Base-by-base conservation (phyloP, 1,140 invertebrate genomes). In the Brachionus manjavacas region DNA sequence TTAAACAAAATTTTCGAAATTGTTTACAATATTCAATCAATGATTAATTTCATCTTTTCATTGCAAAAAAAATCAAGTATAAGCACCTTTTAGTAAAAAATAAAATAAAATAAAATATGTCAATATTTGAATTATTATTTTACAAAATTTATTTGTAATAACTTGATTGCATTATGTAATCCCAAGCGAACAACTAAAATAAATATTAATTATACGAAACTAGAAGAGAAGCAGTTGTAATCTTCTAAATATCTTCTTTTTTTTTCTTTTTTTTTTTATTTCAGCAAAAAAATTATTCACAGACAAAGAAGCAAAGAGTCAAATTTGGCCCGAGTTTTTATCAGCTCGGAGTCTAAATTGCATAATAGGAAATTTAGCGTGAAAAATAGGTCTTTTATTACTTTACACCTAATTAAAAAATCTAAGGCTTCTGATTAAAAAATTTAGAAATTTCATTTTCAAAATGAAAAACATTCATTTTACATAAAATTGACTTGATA, bases 111-210 rank as follows among this genome's bases (percentile, higher is more conserved):
- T 16, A 25, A 60, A 60, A 60, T 60, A 60, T 60, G 52, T 60
- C 52, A 60, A 60, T 60, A 60, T 60, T 60, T 60, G 52, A 60
- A 60, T 20, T 60, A 60, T 60, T 60, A 60, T 60, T 60, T 60
- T 60, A 60, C 52, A 60, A 60, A 60, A 60, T 60, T 60, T 60
- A 60, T 60, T 60, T 60, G 52, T 60, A 60, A 60, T 60, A 60
- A 60, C 52, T 60, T 60, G 52, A 60, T 60, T 60, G 20, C n/a
- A 60, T 60, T 60, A 60, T 60, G 52, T 60, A 60, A 60, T 60
- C 52, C 52, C 52, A 60, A 60, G 52, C 52, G 52, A 60, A 60
- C 52, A 60, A 60, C 52, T 60, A 60, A 60, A 60, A 60, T 60
- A 60, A 60, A 60, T 60, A 60, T 60, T 60, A 60, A 60, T 60